A percentile compares a stretch with the other conserved stretches of the same genome.
Evolutionary conservation across 1,140 invertebrate genomes (phyloP).

Genomic region (Apocrypta bakeri): DNA sequence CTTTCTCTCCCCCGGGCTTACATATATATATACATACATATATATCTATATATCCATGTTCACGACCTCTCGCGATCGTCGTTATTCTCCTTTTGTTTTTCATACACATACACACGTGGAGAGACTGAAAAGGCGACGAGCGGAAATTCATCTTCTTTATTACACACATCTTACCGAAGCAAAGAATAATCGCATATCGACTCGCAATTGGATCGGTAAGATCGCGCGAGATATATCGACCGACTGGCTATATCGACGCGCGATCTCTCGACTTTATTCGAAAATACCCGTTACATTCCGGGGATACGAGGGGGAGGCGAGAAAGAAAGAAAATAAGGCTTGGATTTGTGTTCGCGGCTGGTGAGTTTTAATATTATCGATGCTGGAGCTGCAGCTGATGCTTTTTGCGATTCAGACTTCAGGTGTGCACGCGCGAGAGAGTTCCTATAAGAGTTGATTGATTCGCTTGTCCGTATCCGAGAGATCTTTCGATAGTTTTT

Average conservation of each 20-base stretch:
- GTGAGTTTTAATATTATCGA: too few species aligned
- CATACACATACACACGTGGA: too few species aligned
- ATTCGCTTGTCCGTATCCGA: background rate
- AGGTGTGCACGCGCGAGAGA: too few species aligned
- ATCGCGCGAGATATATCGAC: conserved; percentile 39
- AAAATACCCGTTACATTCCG: conserved; percentile 32
- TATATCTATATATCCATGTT: too few species aligned
- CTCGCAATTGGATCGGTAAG: conserved; percentile 21
- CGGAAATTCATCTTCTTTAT: conserved; percentile 18
- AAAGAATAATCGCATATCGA: background rate
- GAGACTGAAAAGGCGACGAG: too few species aligned
- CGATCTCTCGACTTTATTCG: conserved; percentile 22
- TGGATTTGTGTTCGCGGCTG: background rate
- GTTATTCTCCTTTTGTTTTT: background rate
- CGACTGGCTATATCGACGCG: conserved; percentile 1
- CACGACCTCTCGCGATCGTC: background rate
- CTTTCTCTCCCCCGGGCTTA: background rate
- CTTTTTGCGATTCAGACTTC: background rate
- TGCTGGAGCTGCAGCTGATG: background rate
- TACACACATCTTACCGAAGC: background rate
- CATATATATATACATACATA: conserved; percentile 5
- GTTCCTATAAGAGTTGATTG: background rate
- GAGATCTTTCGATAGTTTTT: background rate
- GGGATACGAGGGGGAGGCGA: background rate
- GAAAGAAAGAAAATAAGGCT: background rate